These are phyloP conservation scores for Drosophila merina DNA, from an alignment of 2,888 invertebrate species.

Conservation along the genomic window DNA sequence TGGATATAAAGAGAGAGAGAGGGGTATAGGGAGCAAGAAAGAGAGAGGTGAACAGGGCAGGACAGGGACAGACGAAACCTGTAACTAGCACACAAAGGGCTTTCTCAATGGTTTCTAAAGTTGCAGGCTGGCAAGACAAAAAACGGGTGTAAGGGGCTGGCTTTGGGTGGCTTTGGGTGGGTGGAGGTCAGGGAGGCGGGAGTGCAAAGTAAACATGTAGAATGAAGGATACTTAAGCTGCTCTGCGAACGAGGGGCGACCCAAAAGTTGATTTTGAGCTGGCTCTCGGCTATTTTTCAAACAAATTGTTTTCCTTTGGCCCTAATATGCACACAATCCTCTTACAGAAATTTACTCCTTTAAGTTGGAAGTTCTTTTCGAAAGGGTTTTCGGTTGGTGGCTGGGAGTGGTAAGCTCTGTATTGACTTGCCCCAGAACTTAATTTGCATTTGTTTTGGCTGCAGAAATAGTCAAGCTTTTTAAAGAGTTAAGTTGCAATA, in stretches of 20 bases:
- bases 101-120: conserved; percentile 66
- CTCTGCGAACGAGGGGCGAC: conserved; percentile 39
- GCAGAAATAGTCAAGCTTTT: background rate
- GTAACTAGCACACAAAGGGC: conserved; percentile 62
- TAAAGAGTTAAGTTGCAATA: background rate
- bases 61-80: conserved; percentile 30
- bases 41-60: background rate
- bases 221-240: conserved; percentile 45
- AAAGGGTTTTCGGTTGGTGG: background rate
- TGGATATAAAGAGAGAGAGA: background rate
- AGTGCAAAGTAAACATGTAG: conserved; percentile 53
- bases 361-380: background rate
- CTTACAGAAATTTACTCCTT: background rate
- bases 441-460: background rate
- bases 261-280: conserved; percentile 18
- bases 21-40: conserved; percentile 29
- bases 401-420: background rate
- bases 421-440: background rate
- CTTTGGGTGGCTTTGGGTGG: conserved; percentile 1
- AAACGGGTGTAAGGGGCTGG: conserved; percentile 39
- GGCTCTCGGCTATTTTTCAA: conserved; percentile 4
- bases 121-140: conserved; percentile 47
- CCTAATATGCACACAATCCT: conserved; percentile 8
- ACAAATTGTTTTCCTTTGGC: conserved; percentile 14
- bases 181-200: conserved; percentile 18